A percentile compares a stretch with the other conserved stretches of the same genome.
phyloP scores from a whole-genome alignment of 2,113 vertebrate genomes.

The Osmerus eperlanus region DNA sequence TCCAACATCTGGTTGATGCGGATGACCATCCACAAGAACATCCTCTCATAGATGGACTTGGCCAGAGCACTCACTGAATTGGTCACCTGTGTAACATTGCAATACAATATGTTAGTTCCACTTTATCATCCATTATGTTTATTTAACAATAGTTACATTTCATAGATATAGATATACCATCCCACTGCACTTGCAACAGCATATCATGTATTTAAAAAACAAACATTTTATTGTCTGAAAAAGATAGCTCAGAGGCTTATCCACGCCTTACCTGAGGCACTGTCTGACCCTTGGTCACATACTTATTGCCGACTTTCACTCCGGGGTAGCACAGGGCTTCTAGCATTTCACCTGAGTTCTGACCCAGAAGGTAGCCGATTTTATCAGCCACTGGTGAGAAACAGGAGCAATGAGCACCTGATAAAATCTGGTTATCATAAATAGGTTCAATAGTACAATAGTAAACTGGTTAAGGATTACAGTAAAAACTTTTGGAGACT shows the following conservation, averaged over 20 bases:
- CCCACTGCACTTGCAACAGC: too few species aligned
- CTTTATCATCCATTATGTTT: too few species aligned
- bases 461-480: too few species aligned
- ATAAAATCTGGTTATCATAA: too few species aligned
- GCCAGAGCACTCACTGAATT: constrained; percentile 66
- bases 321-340: constrained; percentile 64
- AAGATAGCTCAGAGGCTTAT: too few species aligned
- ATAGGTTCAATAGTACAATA: too few species aligned
- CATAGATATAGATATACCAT: too few species aligned
- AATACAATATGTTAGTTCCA: too few species aligned
- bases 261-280: constrained; percentile 55
- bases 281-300: constrained; percentile 61
- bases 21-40: constrained; percentile 76
- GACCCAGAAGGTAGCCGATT: constrained; percentile 57
- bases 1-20: constrained; percentile 28
- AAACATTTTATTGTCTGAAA: too few species aligned
- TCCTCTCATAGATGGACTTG: constrained; percentile 73
- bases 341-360: constrained; percentile 63
- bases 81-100: constrained; percentile 33
- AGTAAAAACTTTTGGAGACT: too few species aligned
- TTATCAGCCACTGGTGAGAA: constrained; percentile 60
- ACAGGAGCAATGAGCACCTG: not conserved
- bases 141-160: too few species aligned
- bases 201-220: too few species aligned
- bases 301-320: constrained; percentile 67